A percentile compares a stretch with the other conserved stretches of the same genome.
phyloP scores from a whole-genome alignment of 92 coral and sea anemone species.

The Hydrozoanthus gracilis region DNA sequence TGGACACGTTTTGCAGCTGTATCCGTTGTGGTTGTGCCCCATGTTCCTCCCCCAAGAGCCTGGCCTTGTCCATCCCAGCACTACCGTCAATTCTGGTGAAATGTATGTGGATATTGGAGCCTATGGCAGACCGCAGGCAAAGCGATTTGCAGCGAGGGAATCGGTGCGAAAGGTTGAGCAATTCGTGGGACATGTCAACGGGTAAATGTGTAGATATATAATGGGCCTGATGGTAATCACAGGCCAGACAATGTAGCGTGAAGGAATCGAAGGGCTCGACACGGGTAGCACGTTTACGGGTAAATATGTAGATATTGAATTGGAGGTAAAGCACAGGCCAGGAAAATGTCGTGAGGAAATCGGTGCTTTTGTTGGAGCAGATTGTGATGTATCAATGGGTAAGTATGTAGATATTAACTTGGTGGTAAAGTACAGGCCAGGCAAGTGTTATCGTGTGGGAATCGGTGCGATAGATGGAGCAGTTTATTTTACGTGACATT shows the following conservation, averaged over 20 bases:
- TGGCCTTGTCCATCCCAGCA: constrained; percentile 67
- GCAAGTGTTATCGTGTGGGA: too few species aligned
- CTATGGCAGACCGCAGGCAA: constrained; percentile 65
- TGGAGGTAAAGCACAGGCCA: constrained; percentile 61
- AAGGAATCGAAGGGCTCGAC: too few species aligned
- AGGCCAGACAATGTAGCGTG: too few species aligned
- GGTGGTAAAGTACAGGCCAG: too few species aligned
- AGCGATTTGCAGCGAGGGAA: constrained; percentile 50
- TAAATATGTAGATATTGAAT: constrained; percentile 68
- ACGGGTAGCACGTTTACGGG: too few species aligned
- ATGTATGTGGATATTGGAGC: constrained; percentile 74
- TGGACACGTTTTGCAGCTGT: constrained; percentile 40
- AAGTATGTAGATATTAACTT: background rate
- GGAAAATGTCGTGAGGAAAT: constrained; percentile 43
- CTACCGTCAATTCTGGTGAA: constrained; percentile 41
- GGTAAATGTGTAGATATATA: constrained; percentile 37
- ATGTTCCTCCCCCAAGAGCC: constrained; percentile 64
- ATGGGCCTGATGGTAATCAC: background rate
- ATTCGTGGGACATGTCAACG: constrained; percentile 57
- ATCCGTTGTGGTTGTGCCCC: constrained; percentile 74
- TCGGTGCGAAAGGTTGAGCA: constrained; percentile 67
- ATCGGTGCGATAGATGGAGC: too few species aligned
- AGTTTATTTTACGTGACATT: too few species aligned
- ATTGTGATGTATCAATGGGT: constrained; percentile 60
- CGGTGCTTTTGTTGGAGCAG: constrained; percentile 63